A percentile compares a stretch with the other conserved stretches of the same genome.
Conservation (phyloP, 2,888 invertebrate genomes). For the Lapara coniferarum region DNA sequence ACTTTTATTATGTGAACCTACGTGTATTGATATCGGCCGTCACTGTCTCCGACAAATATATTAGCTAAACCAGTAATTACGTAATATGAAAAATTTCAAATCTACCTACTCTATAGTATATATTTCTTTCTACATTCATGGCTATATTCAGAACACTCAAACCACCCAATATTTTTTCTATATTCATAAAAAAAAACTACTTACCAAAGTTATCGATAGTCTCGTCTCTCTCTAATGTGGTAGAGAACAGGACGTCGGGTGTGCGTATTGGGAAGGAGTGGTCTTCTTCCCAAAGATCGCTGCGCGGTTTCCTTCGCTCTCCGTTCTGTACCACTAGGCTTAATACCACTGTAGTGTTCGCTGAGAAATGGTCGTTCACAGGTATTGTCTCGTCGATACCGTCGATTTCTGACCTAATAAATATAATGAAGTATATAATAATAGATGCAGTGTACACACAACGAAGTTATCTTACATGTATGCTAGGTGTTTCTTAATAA, state of each 20-base stretch:
- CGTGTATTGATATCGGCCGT: too few relatives aligned
- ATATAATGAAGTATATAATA: neutral
- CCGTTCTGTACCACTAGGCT: conserved; percentile 89
- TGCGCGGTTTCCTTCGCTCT: conserved; percentile 86
- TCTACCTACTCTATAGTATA: too few relatives aligned
- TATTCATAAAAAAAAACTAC: conserved; percentile 37
- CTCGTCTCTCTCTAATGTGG: conserved; percentile 91
- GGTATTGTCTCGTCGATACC: conserved; percentile 87
- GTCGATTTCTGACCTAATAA: conserved; percentile 88
- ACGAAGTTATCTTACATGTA: too few relatives aligned
- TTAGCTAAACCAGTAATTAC: too few relatives aligned
- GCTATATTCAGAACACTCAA: neutral
- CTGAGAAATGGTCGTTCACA: conserved; percentile 87
- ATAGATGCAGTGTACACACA: too few relatives aligned
- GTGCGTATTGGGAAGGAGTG: conserved; percentile 78
- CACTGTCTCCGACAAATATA: too few relatives aligned
- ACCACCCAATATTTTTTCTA: conserved; percentile 21
- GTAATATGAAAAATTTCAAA: too few relatives aligned
- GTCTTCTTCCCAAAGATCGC: conserved; percentile 90
- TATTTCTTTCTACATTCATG: too few relatives aligned
- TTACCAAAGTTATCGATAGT: conserved; percentile 92
- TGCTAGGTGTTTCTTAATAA: too few relatives aligned
- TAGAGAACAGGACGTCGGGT: conserved; percentile 87
- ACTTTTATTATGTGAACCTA: too few relatives aligned
- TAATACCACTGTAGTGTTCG: conserved; percentile 87